Conservation (phyloP, 92 coral and sea anemone species). For the Blastomussa wellsi region DNA sequence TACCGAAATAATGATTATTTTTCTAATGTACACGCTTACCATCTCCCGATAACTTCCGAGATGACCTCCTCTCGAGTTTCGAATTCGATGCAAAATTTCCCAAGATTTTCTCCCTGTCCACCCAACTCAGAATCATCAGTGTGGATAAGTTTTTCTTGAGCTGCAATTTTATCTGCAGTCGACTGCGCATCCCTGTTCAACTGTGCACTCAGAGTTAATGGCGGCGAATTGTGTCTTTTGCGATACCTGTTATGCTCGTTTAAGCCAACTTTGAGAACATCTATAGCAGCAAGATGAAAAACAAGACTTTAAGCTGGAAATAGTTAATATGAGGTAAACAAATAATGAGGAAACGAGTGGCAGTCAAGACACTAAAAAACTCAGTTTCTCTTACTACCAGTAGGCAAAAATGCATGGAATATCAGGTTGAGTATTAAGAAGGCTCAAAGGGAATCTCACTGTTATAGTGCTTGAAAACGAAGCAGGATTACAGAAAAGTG, state of each 20-base stretch:
- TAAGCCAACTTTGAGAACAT: conserved; percentile 7
- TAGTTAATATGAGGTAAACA: no score
- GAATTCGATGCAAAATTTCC: not conserved
- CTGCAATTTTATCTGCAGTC: conserved; percentile 21
- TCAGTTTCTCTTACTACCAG: no score
- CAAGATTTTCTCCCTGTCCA: conserved; percentile 29
- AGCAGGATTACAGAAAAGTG: no score
- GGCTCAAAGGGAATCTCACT: no score
- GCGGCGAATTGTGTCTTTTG: conserved; percentile 12
- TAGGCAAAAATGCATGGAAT: no score
- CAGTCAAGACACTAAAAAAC: no score
- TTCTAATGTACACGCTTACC: not conserved
- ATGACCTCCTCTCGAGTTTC: conserved; percentile 12
- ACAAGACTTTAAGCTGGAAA: not conserved
- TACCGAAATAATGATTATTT: no score
- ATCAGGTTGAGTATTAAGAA: no score
- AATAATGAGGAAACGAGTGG: no score
- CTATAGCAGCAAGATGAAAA: not conserved
- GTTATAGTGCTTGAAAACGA: no score
- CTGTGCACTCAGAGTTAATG: not conserved
- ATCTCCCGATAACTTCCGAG: not conserved
- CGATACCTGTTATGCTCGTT: conserved; percentile 23
- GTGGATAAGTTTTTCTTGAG: conserved; percentile 18
- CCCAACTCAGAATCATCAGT: conserved; percentile 16
- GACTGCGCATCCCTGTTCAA: conserved; percentile 18